phyloP scores from a whole-genome alignment of 2,113 vertebrate genomes.

The Rallus limicola region DNA sequence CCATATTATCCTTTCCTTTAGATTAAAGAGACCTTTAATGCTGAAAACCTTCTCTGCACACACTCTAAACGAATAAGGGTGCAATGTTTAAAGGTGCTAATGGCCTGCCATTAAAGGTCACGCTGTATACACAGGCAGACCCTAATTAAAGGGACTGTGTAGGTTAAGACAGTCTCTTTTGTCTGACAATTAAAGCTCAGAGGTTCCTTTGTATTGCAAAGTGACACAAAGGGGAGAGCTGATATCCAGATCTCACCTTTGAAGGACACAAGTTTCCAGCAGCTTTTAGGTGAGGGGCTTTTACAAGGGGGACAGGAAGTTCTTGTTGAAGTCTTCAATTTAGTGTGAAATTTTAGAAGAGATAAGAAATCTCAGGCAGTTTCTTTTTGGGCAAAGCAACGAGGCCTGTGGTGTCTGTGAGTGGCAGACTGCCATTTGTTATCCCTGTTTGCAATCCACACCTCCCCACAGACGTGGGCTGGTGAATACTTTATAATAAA shows the following conservation, averaged over 20 bases:
- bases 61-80: conserved; percentile 13
- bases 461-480: background rate
- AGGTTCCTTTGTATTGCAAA: conserved; percentile 64
- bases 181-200: conserved; percentile 56
- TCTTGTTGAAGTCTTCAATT: conserved; percentile 5
- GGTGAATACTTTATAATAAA: background rate
- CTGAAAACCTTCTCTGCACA: background rate
- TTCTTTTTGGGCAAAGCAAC: background rate
- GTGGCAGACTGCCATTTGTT: conserved; percentile 32
- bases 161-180: conserved; percentile 46
- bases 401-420: background rate
- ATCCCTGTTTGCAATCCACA: background rate
- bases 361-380: conserved; percentile 40
- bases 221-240: conserved; percentile 8
- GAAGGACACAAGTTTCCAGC: conserved; percentile 37
- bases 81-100: conserved; percentile 58
- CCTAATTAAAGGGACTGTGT: conserved; percentile 45
- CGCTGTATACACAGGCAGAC: conserved; percentile 40
- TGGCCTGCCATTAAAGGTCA: conserved; percentile 61
- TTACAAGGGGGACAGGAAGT: conserved; percentile 50
- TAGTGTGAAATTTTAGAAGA: conserved; percentile 54
- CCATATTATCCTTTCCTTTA: conserved; percentile 19
- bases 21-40: conserved; percentile 54
- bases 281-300: conserved; percentile 26
- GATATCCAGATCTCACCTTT: conserved; percentile 49